Percentiles rank a stretch among this genome's conserved stretches.
These are phyloP conservation scores for Gorsachius magnificus DNA, from an alignment of 2,797 vertebrate genomes.

Conservation along the genomic window DNA sequence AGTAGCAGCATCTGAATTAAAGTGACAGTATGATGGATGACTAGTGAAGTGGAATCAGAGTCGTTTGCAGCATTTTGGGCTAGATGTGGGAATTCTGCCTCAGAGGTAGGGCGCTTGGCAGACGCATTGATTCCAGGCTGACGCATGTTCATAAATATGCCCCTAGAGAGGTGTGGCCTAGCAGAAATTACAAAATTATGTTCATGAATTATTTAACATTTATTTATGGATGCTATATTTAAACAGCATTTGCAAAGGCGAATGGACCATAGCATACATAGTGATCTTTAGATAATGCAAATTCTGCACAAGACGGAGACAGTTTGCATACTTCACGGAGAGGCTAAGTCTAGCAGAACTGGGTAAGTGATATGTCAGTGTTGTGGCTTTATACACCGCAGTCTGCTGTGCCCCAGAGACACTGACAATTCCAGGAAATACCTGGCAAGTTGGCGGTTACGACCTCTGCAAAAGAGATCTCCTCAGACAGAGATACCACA, in stretches of 20 bases:
- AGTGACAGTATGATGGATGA: conserved; percentile 94
- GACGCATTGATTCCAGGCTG: conserved; percentile 87
- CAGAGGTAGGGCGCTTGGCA: conserved; percentile 80
- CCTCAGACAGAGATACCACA: not conserved
- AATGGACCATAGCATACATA: conserved; percentile 64
- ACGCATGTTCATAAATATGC: conserved; percentile 82
- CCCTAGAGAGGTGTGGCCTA: conserved; percentile 87
- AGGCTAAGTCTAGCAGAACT: conserved; percentile 61
- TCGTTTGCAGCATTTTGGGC: conserved; percentile 85
- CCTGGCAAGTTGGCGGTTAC: not conserved
- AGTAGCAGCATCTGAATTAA: conserved; percentile 96
- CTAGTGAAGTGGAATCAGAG: conserved; percentile 82
- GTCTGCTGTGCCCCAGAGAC: not conserved
- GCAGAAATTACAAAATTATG: conserved; percentile 89
- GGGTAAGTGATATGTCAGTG: conserved; percentile 50
- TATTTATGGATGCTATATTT: conserved; percentile 86
- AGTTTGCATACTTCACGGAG: conserved; percentile 27
- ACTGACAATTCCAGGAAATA: conserved; percentile 34
- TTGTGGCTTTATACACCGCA: conserved; percentile 3
- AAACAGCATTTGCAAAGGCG: conserved; percentile 76
- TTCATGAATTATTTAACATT: conserved; percentile 96
- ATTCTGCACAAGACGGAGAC: conserved; percentile 56
- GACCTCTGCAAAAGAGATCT: not conserved
- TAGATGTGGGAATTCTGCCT: conserved; percentile 84
- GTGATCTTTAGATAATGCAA: conserved; percentile 78